Percentiles rank a stretch among this genome's conserved stretches.
Evolutionary conservation across 2,797 vertebrate genomes (phyloP).

Genomic region (Sebastes dallii): DNA sequence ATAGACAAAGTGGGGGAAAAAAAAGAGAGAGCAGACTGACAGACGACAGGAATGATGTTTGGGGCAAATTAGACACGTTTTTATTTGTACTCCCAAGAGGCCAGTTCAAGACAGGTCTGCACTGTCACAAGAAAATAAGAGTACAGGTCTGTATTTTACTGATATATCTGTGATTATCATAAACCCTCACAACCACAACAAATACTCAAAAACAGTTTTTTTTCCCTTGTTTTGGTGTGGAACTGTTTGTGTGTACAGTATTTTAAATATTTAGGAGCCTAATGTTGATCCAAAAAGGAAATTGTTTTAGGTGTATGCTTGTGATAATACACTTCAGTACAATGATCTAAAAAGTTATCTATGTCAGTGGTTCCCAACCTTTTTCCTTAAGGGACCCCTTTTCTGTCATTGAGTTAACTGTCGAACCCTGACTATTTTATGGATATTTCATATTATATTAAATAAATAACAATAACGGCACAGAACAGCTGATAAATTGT

Average conservation of each 20-base stretch:
- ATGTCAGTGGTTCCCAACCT: neutral
- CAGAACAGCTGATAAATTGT: too few species aligned
- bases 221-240: neutral
- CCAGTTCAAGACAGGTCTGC: neutral
- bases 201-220: neutral
- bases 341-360: neutral
- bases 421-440: too few species aligned
- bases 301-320: constrained; percentile 81
- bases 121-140: neutral
- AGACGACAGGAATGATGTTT: constrained; percentile 56
- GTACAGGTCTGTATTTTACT: neutral
- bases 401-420: too few species aligned
- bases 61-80: constrained; percentile 29
- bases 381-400: too few species aligned
- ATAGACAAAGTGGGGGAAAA: constrained; percentile 68
- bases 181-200: neutral
- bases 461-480: too few species aligned
- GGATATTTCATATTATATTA: too few species aligned
- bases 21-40: constrained; percentile 70
- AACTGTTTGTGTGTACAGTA: neutral
- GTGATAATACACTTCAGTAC: neutral
- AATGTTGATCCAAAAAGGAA: neutral
- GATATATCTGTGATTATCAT: neutral
- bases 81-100: constrained; percentile 19
- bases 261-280: neutral